Evolutionary conservation across 2,113 vertebrate genomes (phyloP).

Genomic region (Coregonus clupeaformis): DNA sequence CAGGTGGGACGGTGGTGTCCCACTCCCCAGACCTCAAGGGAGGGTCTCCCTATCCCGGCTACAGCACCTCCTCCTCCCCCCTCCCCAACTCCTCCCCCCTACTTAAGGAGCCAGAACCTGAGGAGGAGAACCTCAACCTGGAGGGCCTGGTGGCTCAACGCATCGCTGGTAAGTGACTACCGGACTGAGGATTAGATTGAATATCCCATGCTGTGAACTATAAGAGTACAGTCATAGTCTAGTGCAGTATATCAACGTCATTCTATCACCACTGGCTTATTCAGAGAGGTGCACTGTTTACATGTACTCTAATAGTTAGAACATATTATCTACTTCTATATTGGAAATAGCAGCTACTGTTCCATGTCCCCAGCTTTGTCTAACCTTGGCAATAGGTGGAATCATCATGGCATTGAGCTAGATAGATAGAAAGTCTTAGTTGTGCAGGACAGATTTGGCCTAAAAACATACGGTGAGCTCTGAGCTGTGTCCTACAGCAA

Average conservation of each 20-base stretch:
- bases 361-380: neutral
- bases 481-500: neutral
- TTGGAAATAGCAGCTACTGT: neutral
- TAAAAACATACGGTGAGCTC: neutral
- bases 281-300: no score
- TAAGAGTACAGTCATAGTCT: no score
- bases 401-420: neutral
- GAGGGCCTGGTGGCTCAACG: conserved; percentile 97
- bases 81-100: conserved; percentile 69
- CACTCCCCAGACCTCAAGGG: conserved; percentile 66
- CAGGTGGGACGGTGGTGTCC: conserved; percentile 39
- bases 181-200: neutral
- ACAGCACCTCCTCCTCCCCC: conserved; percentile 77
- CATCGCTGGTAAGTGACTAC: conserved; percentile 84
- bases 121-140: conserved; percentile 85
- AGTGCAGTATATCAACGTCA: no score
- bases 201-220: no score
- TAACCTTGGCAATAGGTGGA: neutral
- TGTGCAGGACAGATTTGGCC: neutral
- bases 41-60: conserved; percentile 61
- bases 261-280: no score
- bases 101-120: conserved; percentile 75
- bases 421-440: neutral
- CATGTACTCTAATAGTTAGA: no score
- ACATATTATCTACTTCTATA: no score